phyloP scores from a whole-genome alignment of 2,797 vertebrate genomes.

The Lutjanus argentimaculatus region DNA sequence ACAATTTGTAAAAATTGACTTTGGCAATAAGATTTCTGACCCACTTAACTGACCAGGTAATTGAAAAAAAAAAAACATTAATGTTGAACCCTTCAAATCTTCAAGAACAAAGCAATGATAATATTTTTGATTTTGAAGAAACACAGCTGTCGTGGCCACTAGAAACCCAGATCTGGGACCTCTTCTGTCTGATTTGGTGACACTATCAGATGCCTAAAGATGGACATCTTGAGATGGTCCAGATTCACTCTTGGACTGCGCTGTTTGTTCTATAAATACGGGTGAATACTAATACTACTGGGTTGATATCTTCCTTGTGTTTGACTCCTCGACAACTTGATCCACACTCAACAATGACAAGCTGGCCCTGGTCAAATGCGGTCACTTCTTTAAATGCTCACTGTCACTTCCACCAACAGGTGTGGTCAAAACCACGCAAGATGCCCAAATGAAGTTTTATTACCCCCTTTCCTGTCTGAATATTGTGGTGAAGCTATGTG shows the following conservation, averaged over 20 bases:
- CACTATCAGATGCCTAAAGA: constrained; percentile 15
- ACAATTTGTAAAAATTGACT: too few species aligned
- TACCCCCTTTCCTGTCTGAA: constrained; percentile 61
- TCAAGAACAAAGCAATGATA: too few species aligned
- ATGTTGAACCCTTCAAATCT: too few species aligned
- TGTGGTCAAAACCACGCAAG: constrained; percentile 45
- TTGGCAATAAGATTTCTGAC: too few species aligned
- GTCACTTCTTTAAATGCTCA: constrained; percentile 35
- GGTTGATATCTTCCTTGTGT: constrained; percentile 12
- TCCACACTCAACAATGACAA: constrained; percentile 4
- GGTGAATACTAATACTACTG: background rate
- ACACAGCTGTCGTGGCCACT: background rate
- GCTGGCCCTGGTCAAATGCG: constrained; percentile 26
- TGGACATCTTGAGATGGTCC: constrained; percentile 14
- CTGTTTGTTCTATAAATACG: constrained; percentile 36
- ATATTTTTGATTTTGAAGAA: background rate
- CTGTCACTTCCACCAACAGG: constrained; percentile 61
- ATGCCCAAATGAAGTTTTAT: constrained; percentile 70
- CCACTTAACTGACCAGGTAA: too few species aligned
- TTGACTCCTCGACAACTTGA: constrained; percentile 34
- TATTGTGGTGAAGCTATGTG: constrained; percentile 60
- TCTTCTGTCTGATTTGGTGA: background rate
- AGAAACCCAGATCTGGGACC: background rate
- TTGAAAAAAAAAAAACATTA: too few species aligned
- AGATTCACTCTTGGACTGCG: constrained; percentile 2